phyloP scores from a whole-genome alignment of 2,113 vertebrate genomes.

The Rhinoptilus africanus region DNA sequence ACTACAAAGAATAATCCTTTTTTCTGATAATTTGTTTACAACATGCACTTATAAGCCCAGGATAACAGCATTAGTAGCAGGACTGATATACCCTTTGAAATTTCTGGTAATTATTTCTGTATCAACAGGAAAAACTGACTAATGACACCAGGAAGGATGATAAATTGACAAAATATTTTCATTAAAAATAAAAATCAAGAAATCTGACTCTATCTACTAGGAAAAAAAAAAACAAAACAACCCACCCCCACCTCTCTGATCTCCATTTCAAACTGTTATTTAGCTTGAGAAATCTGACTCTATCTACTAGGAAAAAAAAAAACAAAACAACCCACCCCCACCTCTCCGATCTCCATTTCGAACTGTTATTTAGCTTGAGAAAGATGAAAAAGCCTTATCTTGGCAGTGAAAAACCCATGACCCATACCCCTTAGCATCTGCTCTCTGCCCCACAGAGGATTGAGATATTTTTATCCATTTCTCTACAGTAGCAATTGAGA shows the following conservation, averaged over 20 bases:
- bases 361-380: too few species aligned
- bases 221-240: neutral
- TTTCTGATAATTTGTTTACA: conserved; percentile 37
- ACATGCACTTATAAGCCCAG: neutral
- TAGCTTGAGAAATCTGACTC: neutral
- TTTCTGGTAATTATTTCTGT: conserved; percentile 23
- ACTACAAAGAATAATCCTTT: conserved; percentile 25
- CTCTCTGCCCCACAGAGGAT: neutral
- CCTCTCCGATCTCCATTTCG: neutral
- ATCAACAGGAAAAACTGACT: conserved; percentile 47
- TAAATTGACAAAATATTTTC: conserved; percentile 41
- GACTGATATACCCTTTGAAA: conserved; percentile 7
- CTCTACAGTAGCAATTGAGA: neutral
- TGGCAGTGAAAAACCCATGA: neutral
- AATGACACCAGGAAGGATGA: conserved; percentile 53
- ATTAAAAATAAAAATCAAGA: conserved; percentile 18
- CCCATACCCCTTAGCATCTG: neutral
- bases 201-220: neutral
- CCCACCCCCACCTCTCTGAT: neutral
- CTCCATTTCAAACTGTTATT: too few species aligned
- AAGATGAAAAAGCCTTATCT: neutral
- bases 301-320: neutral
- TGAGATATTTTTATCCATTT: neutral
- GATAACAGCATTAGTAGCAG: neutral
- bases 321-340: neutral